These are phyloP conservation scores for Altica lythri DNA, from an alignment of 2,888 invertebrate species.

Conservation along the genomic window DNA sequence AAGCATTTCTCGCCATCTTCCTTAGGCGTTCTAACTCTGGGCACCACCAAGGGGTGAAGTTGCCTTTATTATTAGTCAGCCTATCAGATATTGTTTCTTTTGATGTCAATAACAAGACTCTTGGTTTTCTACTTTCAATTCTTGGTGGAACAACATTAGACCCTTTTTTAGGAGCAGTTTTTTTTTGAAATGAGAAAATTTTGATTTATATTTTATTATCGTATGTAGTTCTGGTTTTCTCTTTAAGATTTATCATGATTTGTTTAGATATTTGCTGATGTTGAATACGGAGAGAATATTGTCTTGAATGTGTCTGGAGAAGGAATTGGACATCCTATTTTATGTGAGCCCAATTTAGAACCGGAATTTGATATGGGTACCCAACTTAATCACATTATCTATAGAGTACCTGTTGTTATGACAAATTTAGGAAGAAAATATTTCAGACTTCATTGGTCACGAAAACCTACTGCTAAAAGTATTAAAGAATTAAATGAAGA, in stretches of 20 bases:
- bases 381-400: constrained; percentile 64
- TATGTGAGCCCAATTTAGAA: constrained; percentile 65
- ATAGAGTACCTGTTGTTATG: constrained; percentile 57
- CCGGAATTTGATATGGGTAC: constrained; percentile 65
- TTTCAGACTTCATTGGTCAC: constrained; percentile 62
- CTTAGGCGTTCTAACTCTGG: too few species aligned
- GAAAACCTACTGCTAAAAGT: constrained; percentile 40
- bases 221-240: too few species aligned
- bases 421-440: constrained; percentile 62
- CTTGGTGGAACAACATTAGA: too few species aligned
- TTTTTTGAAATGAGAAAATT: too few species aligned
- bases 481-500: constrained; percentile 39
- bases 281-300: constrained; percentile 54
- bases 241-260: background rate
- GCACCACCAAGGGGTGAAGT: too few species aligned
- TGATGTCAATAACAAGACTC: too few species aligned
- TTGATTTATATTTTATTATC: too few species aligned
- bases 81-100: too few species aligned
- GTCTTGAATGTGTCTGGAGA: constrained; percentile 61
- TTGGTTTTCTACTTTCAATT: too few species aligned
- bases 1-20: too few species aligned
- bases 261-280: constrained; percentile 36
- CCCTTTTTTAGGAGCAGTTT: too few species aligned
- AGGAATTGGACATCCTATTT: constrained; percentile 70
- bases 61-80: too few species aligned